These are phyloP conservation scores for Anhinga rufa DNA, from an alignment of 2,113 vertebrate genomes.

Conservation along the genomic window DNA sequence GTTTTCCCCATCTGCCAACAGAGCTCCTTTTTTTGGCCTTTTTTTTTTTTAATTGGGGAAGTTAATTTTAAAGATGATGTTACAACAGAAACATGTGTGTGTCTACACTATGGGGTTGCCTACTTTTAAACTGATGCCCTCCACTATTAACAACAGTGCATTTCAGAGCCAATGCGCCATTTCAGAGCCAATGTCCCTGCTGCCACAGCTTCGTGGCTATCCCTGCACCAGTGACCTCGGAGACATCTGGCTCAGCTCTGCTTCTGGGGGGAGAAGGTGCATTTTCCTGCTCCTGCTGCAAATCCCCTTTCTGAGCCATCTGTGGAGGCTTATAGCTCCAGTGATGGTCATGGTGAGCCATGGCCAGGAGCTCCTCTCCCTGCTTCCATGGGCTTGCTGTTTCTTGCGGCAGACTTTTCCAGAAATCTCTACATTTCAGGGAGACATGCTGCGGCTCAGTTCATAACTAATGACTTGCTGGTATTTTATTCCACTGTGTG, in stretches of 20 bases:
- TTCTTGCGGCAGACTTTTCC: neutral
- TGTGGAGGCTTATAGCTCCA: neutral
- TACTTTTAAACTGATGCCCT: neutral
- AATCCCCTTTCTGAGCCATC: neutral
- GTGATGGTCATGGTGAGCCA: fast-evolving
- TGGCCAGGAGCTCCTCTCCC: neutral
- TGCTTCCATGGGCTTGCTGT: neutral
- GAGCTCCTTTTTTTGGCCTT: neutral
- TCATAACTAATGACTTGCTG: neutral
- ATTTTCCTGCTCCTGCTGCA: neutral
- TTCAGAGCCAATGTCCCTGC: neutral
- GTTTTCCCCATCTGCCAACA: neutral
- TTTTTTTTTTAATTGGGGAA: neutral
- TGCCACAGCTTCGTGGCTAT: fast-evolving
- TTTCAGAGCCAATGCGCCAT: no score
- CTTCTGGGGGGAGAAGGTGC: neutral
- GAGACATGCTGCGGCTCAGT: neutral
- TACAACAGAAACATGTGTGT: neutral
- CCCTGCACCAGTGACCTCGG: neutral
- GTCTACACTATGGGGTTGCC: neutral
- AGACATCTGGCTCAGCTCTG: neutral
- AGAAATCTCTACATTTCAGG: neutral
- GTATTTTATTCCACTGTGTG: neutral
- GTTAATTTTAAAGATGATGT: neutral
- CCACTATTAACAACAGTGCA: neutral